phyloP scores from a whole-genome alignment of 1,140 invertebrate species.

The Wasmannia auropunctata region DNA sequence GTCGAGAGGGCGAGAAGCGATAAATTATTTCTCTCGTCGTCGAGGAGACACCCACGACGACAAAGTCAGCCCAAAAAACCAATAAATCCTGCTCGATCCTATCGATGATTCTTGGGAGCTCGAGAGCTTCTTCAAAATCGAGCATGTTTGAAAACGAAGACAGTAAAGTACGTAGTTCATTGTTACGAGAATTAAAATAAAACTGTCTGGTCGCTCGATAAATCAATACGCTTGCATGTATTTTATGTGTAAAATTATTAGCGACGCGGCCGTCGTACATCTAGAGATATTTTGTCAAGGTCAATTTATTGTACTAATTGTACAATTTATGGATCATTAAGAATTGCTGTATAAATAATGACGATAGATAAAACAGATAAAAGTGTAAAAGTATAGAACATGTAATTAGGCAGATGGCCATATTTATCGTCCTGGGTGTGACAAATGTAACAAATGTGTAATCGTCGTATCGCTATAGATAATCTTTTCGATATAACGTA shows the following conservation, averaged over 20 bases:
- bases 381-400: neutral
- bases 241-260: conserved; percentile 8
- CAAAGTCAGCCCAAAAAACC: conserved; percentile 19
- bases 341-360: neutral
- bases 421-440: conserved; percentile 37
- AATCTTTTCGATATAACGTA: neutral
- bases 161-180: neutral
- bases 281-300: neutral
- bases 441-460: neutral
- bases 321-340: neutral
- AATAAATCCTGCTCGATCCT: neutral
- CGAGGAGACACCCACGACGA: conserved; percentile 41
- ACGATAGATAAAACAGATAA: neutral
- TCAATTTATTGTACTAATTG: no score
- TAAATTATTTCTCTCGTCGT: conserved; percentile 46
- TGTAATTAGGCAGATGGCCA: neutral
- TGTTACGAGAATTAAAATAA: neutral
- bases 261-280: neutral
- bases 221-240: neutral
- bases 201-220: neutral
- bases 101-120: conserved; percentile 1
- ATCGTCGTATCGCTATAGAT: neutral
- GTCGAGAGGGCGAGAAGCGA: conserved; percentile 44
- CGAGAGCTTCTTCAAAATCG: neutral
- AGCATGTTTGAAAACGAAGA: neutral